Evolutionary conservation across 1,140 invertebrate species (phyloP).

Genomic region (Panagrolaimus sp.): DNA sequence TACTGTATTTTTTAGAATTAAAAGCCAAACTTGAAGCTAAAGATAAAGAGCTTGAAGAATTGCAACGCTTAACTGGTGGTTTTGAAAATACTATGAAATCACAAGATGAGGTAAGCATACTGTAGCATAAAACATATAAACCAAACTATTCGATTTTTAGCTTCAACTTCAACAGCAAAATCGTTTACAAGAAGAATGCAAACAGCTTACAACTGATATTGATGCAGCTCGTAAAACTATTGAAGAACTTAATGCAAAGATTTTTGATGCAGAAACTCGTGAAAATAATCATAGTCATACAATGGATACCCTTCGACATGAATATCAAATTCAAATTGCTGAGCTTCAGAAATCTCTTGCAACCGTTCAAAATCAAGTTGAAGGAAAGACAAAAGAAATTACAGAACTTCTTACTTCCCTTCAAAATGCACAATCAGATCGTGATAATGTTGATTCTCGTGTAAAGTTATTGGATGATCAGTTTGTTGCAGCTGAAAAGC

Average conservation of each 20-base stretch:
- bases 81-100: background rate
- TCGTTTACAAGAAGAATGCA: background rate
- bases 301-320: background rate
- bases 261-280: background rate
- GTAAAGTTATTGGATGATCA: background rate
- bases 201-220: background rate
- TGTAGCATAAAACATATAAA: no score
- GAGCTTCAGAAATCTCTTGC: background rate
- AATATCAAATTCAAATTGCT: background rate
- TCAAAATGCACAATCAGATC: background rate
- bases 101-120: background rate
- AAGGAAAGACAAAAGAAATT: background rate
- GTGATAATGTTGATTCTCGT: conserved; percentile 1
- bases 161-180: no score
- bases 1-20: background rate
- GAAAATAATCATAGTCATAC: background rate
- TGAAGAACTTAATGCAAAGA: background rate
- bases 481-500: background rate
- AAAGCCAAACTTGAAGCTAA: background rate
- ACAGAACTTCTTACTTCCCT: background rate
- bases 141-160: no score
- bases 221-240: background rate
- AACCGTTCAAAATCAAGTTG: background rate
- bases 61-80: background rate
- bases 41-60: background rate